Percentiles rank a stretch among this genome's conserved stretches.
Conservation (phyloP, 2,113 vertebrate species). For the Oreocharis arfaki region DNA sequence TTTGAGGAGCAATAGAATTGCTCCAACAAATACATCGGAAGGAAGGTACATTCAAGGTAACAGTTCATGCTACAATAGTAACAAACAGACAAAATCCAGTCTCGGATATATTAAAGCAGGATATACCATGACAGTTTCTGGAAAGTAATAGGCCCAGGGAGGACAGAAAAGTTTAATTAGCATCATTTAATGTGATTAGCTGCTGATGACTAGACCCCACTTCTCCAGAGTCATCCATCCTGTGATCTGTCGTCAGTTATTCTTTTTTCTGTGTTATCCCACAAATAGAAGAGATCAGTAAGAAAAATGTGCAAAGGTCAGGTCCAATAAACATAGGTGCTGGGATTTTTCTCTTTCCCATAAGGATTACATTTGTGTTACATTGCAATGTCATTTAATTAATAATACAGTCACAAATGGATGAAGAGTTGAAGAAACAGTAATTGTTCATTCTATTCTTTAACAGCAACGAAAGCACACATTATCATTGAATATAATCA, state of each 20-base stretch:
- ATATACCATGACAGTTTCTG: not conserved
- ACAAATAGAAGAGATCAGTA: not conserved
- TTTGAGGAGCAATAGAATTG: not conserved
- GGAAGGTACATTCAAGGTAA: not conserved
- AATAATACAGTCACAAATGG: not conserved
- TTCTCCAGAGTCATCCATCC: not conserved
- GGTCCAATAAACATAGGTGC: not conserved
- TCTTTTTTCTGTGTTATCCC: not conserved
- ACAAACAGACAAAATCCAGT: not conserved
- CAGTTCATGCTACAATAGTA: not conserved
- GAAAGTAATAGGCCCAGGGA: not conserved
- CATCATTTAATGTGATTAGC: not conserved
- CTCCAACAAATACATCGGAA: not conserved
- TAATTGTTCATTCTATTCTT: not conserved
- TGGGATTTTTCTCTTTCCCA: not conserved
- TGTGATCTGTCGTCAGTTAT: not conserved
- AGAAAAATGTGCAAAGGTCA: not conserved
- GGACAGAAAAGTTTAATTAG: not conserved
- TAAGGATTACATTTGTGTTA: not conserved
- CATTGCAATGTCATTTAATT: not conserved
- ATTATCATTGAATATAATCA: not conserved
- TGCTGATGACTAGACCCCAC: not conserved
- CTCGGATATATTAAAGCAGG: not conserved
- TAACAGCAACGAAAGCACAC: not conserved
- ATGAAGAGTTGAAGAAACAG: not conserved